phyloP scores from a whole-genome alignment of 2,888 invertebrate species.

The Hypercompe scribonia region DNA sequence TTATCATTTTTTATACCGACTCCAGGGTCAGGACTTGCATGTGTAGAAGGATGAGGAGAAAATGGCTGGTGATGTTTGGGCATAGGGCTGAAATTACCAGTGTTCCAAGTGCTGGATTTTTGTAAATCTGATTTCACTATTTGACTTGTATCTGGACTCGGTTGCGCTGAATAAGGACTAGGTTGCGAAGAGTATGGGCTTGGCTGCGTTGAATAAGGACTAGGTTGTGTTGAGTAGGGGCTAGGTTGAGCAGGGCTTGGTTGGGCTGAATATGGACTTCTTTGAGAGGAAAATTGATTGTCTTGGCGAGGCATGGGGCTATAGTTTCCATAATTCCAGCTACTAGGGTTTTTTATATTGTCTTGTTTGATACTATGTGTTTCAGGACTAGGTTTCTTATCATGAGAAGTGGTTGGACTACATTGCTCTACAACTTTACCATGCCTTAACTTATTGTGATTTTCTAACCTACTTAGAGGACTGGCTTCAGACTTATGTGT shows the following conservation, averaged over 20 bases:
- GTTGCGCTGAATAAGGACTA: conserved; percentile 81
- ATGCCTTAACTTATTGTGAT: conserved; percentile 76
- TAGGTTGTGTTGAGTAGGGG: conserved; percentile 80
- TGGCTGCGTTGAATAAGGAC: conserved; percentile 80
- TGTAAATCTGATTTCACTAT: conserved; percentile 78
- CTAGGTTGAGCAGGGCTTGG: conserved; percentile 82
- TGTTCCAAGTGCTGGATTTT: conserved; percentile 78
- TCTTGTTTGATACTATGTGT: conserved; percentile 73
- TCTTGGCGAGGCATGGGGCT: conserved; percentile 83
- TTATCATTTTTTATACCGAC: conserved; percentile 71
- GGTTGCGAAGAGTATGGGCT: conserved; percentile 83
- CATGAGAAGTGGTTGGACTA: conserved; percentile 81
- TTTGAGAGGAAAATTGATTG: conserved; percentile 77
- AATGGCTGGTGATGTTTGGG: conserved; percentile 81
- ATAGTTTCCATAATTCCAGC: conserved; percentile 79
- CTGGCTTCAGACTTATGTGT: conserved; percentile 82
- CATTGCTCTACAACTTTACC: conserved; percentile 80
- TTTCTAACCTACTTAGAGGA: conserved; percentile 78
- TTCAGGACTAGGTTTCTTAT: conserved; percentile 82
- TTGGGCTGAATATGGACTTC: conserved; percentile 82
- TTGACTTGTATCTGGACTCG: conserved; percentile 83
- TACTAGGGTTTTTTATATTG: conserved; percentile 74
- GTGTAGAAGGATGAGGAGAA: conserved; percentile 80
- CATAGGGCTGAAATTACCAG: conserved; percentile 82
- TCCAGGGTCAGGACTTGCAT: conserved; percentile 79